Conservation (phyloP, 2,888 invertebrate genomes). For the Hyppa rectilinea region DNA sequence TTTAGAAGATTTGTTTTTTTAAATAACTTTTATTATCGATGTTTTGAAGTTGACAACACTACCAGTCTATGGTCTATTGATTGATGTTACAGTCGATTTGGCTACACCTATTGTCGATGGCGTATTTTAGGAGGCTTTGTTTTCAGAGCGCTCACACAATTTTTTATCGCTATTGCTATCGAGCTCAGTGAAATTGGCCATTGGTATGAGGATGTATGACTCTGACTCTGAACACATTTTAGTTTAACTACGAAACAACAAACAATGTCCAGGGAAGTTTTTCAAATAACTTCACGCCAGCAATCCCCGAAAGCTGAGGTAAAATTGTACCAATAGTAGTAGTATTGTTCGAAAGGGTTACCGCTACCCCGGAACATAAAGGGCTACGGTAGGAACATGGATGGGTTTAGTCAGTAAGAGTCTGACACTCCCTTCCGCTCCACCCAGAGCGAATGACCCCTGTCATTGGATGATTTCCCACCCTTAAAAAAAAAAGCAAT, state of each 20-base stretch:
- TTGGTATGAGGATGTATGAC: constrained; percentile 9
- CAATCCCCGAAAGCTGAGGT: not conserved
- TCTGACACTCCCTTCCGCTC: too few relatives aligned
- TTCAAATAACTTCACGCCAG: not conserved
- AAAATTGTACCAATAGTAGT: not conserved
- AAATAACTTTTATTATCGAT: too few relatives aligned
- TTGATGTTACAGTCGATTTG: constrained; percentile 9
- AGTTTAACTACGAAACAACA: not conserved
- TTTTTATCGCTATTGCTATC: constrained; percentile 1
- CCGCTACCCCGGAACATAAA: too few relatives aligned
- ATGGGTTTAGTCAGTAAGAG: too few relatives aligned
- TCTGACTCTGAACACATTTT: constrained; percentile 5
- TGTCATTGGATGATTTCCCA: too few relatives aligned
- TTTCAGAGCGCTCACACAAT: constrained; percentile 12
- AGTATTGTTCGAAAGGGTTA: too few relatives aligned
- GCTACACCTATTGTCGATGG: not conserved
- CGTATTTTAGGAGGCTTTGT: constrained; percentile 14
- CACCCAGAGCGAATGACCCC: too few relatives aligned
- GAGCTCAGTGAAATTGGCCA: constrained; percentile 24
- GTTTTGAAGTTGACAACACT: not conserved
- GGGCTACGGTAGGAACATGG: too few relatives aligned
- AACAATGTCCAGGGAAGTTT: not conserved
- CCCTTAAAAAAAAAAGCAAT: too few relatives aligned
- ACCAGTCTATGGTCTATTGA: not conserved
- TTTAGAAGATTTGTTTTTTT: too few relatives aligned